Evolutionary conservation across 2,113 vertebrate species (phyloP).

Genomic region (Hassar affinis): DNA sequence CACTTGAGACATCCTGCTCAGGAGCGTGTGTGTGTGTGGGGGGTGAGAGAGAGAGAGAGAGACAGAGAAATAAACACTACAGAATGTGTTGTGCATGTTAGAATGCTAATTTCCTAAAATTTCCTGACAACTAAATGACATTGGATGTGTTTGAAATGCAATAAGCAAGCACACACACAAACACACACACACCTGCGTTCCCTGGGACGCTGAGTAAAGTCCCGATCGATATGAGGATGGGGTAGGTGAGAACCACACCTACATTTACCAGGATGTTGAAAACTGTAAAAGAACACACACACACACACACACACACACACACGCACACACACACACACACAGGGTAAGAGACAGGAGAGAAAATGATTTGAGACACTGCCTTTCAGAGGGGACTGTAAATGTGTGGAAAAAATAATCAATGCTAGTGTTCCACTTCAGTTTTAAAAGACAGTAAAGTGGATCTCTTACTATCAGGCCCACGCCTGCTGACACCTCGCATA

Average conservation of each 20-base stretch:
- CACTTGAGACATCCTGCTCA: constrained; percentile 46
- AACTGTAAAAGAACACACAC: constrained; percentile 71
- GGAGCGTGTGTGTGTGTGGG: constrained; percentile 7
- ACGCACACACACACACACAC: too few relatives aligned
- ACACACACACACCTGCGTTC: constrained; percentile 87
- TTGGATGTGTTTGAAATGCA: constrained; percentile 13
- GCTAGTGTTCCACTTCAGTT: constrained; percentile 21
- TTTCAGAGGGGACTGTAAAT: constrained; percentile 8
- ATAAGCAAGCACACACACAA: constrained; percentile 57
- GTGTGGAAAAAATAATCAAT: constrained; percentile 36
- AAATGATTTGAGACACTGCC: background rate
- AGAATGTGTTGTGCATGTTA: background rate
- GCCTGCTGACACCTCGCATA: constrained; percentile 44
- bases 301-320: too few relatives aligned
- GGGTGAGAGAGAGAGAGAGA: background rate
- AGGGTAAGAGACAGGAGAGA: background rate
- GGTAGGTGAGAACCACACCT: constrained; percentile 93
- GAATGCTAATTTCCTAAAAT: background rate
- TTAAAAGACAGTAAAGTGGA: constrained; percentile 46
- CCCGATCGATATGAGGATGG: constrained; percentile 96
- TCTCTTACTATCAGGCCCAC: constrained; percentile 36
- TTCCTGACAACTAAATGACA: constrained; percentile 2
- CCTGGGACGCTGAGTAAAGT: constrained; percentile 96
- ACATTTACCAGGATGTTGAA: constrained; percentile 97
- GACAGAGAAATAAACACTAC: background rate